Percentiles rank a stretch among this genome's conserved stretches.
These are phyloP conservation scores for Drosophila kambysellisi DNA, from an alignment of 2,888 invertebrate genomes.

Conservation along the genomic window DNA sequence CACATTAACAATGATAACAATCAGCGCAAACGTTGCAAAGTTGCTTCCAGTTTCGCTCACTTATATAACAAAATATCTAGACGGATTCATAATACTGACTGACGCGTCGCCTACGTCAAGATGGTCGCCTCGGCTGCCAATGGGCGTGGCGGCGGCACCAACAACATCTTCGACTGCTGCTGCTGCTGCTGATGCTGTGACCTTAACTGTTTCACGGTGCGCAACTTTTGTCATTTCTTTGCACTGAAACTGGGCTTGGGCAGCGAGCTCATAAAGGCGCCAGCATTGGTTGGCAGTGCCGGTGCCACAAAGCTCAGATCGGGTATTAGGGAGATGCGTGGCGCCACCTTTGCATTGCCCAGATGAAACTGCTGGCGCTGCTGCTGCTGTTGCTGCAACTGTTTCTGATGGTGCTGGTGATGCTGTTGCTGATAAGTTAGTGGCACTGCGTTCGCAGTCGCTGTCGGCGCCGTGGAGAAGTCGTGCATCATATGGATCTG, in stretches of 20 bases:
- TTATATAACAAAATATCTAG: constrained; percentile 65
- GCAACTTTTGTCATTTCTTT: constrained; percentile 85
- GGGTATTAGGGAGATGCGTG: constrained; percentile 86
- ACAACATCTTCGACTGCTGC: constrained; percentile 32
- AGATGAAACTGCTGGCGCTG: constrained; percentile 75
- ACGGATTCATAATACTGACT: constrained; percentile 78
- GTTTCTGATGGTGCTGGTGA: constrained; percentile 52
- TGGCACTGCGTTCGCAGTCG: constrained; percentile 28
- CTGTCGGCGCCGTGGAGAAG: constrained; percentile 77
- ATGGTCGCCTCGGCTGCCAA: constrained; percentile 55
- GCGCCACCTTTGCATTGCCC: constrained; percentile 82
- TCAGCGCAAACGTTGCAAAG: constrained; percentile 26
- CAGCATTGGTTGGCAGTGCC: constrained; percentile 83
- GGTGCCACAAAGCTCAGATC: constrained; percentile 87
- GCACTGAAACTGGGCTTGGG: constrained; percentile 82
- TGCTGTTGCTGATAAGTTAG: constrained; percentile 61
- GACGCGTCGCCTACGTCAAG: constrained; percentile 56
- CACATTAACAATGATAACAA: constrained; percentile 52
- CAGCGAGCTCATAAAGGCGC: constrained; percentile 82
- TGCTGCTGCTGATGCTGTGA: constrained; percentile 37
- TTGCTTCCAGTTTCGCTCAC: constrained; percentile 32
- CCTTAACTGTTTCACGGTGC: constrained; percentile 36
- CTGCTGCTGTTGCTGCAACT: constrained; percentile 47
- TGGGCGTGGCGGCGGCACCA: constrained; percentile 43
- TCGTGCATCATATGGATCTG: constrained; percentile 84